Base-by-base conservation (phyloP, 2,797 vertebrate species). In the Emys orbicularis region DNA sequence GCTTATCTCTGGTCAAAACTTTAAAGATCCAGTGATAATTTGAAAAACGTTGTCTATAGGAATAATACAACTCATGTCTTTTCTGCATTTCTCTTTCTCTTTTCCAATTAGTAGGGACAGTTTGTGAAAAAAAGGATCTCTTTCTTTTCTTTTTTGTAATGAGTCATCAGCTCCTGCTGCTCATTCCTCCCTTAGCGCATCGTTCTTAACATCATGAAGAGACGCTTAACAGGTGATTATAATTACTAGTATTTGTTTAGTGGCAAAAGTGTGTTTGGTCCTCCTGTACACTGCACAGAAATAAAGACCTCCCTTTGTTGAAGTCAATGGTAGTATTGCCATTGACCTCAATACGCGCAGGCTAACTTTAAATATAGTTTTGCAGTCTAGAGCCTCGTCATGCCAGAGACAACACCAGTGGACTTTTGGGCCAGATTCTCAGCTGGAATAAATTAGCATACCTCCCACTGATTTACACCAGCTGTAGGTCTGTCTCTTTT, bases 201-300 rank as follows among this genome's bases (percentile, higher is more conserved):
- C 19, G 1, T 68, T 37, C n/a, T 37, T 68, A 77, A n/a, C 25
- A 8, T 34, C 57, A 77, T 50, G 93, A 90, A 84, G 91, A 93
- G 57, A 15, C 79, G 87, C 80, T 92, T 85, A 94, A 4, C 57
- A 53, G 49, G 50, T 74, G 61, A 94, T 90, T 47, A 0, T 0
- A 72, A 29, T 65, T 19, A 68, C n/a, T 41, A 41, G 18, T 57
- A 79, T 86, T 93, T 94, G 82, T 92, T 41, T 0, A 13, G 87
- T 86, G 86, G 57, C 80, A 96, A 93, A 95, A 87, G 83, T 93
- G 89, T 94, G 87, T 80, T 25, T 13, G 83, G 41, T 54, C 44
- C 86, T 86, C 44, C 88, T 86, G 41, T 41, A 61, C 76, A 18
- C 41, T 77, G 50, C 72, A 77, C 53, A 82, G 88, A 85, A 77